Percentiles rank a stretch among this genome's conserved stretches.
phyloP scores from a whole-genome alignment of 2,888 invertebrate species.

The Sarcophaga caerulescens region DNA sequence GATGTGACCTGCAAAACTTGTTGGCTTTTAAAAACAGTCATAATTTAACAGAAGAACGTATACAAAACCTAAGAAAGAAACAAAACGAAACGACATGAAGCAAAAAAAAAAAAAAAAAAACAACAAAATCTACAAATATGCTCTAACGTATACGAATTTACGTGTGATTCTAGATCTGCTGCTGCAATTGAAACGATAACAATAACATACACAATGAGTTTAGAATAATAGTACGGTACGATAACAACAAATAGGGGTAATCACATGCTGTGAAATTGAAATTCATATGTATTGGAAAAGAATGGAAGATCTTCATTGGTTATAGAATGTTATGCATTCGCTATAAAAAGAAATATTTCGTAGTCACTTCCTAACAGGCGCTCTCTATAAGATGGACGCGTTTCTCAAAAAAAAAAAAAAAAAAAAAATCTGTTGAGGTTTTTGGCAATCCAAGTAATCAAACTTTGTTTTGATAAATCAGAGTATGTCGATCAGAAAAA shows the following conservation, averaged over 20 bases:
- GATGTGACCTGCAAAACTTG: conserved; percentile 61
- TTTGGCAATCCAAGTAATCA: no score
- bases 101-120: not conserved
- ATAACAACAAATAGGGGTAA: not conserved
- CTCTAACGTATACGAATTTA: not conserved
- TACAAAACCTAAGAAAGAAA: not conserved
- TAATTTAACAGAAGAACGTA: conserved; percentile 40
- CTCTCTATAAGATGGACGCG: no score
- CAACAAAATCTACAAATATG: not conserved
- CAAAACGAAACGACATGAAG: not conserved
- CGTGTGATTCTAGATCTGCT: not conserved
- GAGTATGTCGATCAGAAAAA: no score
- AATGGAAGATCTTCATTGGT: no score
- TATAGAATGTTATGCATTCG: no score
- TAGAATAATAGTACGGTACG: not conserved
- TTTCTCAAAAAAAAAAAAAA: no score
- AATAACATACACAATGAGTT: conserved; percentile 12
- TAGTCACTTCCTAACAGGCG: no score
- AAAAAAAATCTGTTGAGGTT: no score
- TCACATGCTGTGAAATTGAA: not conserved
- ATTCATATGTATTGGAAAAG: no score
- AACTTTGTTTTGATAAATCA: no score
- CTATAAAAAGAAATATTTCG: no score
- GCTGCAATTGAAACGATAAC: not conserved
- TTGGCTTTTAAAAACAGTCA: conserved; percentile 57